phyloP scores from a whole-genome alignment of 2,797 vertebrate species.

The Phoebastria nigripes region DNA sequence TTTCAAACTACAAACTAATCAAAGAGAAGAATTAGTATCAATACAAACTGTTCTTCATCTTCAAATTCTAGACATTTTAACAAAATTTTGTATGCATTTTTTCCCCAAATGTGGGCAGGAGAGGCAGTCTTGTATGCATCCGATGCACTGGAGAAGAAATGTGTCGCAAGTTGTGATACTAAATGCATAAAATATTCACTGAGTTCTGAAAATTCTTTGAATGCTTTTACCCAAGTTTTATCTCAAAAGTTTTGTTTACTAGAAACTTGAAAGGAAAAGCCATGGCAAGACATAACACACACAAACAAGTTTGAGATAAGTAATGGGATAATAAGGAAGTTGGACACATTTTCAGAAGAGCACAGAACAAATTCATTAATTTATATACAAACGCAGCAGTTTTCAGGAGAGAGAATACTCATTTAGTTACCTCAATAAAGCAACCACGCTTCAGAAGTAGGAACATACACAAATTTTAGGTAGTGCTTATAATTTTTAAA shows the following conservation, averaged over 20 bases:
- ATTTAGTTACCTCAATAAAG: not conserved
- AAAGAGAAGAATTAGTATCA: not conserved
- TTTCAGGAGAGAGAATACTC: not conserved
- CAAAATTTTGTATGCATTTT: not conserved
- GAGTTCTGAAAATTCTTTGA: constrained; percentile 21
- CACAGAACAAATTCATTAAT: not conserved
- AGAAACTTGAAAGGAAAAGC: constrained; percentile 9
- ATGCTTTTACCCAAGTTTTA: not conserved
- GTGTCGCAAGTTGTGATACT: not conserved
- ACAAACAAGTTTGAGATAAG: not conserved
- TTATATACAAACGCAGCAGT: not conserved
- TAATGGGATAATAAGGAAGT: not conserved
- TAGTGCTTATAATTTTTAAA: not conserved
- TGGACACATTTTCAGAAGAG: not conserved
- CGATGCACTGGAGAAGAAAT: not conserved
- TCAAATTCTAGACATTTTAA: not conserved
- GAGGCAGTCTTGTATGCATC: not conserved
- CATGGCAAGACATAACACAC: not conserved
- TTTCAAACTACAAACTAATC: not conserved
- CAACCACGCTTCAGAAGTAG: not conserved
- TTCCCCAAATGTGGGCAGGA: not conserved
- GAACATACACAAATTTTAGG: not conserved
- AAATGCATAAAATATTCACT: not conserved
- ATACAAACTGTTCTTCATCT: not conserved
- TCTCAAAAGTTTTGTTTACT: not conserved